phyloP scores from a whole-genome alignment of 2,113 vertebrate species.

The Myanophis thanlyinensis region DNA sequence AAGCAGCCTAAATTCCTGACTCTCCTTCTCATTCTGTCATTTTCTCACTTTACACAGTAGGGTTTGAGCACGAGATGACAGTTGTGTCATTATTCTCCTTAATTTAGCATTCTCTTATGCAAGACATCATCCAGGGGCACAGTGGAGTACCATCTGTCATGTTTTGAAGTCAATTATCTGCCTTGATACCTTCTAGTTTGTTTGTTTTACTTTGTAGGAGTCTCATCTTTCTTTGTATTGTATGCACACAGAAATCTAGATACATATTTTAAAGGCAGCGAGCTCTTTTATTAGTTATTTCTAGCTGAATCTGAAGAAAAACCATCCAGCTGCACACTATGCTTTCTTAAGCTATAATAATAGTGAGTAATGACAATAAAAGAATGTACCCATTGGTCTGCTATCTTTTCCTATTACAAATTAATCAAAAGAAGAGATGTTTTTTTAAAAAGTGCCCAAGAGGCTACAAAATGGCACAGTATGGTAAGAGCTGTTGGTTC shows the following conservation, averaged over 20 bases:
- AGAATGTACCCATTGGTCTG: background rate
- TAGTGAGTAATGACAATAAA: slow-evolving; percentile 5
- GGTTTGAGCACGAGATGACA: background rate
- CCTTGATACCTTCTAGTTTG: background rate
- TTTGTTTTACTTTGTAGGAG: background rate
- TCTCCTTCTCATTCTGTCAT: background rate
- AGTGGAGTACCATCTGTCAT: background rate
- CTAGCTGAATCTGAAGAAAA: background rate
- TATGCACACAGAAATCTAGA: background rate
- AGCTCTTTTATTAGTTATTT: background rate
- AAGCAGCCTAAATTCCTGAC: background rate
- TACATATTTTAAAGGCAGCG: background rate
- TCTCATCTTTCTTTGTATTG: background rate
- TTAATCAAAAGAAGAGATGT: background rate
- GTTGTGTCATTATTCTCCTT: background rate
- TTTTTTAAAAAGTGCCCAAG: background rate
- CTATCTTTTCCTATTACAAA: slow-evolving; percentile 12
- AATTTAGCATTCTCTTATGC: background rate
- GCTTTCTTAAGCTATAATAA: background rate
- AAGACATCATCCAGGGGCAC: background rate
- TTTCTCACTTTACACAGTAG: background rate
- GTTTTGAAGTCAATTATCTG: background rate
- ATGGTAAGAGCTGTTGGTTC: background rate
- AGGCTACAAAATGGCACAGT: background rate
- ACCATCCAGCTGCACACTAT: background rate